Conservation (phyloP, 2,113 vertebrate genomes). For the Chloebia gouldiae region DNA sequence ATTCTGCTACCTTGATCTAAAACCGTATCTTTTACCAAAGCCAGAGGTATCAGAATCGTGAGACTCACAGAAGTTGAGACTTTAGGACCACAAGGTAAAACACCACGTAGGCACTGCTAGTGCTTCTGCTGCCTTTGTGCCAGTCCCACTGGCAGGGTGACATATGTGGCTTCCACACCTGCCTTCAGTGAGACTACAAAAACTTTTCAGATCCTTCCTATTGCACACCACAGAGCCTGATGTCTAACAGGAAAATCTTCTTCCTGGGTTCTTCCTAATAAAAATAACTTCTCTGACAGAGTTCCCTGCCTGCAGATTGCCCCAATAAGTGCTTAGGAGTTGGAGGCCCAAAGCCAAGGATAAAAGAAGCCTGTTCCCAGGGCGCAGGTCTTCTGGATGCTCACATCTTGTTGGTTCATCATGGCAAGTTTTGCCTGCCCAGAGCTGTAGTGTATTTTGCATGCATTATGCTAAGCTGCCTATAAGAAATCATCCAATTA, state of each 20-base stretch:
- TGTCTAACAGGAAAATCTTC: neutral
- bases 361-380: fast-evolving
- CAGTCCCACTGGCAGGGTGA: neutral
- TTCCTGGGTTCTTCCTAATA: neutral
- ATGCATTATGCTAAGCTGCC: slow-evolving; percentile 48
- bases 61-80: neutral
- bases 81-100: neutral
- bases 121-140: neutral
- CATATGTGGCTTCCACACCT: neutral
- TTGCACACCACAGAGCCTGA: neutral
- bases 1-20: neutral
- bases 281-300: neutral
- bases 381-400: neutral
- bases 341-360: neutral
- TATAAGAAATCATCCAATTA: slow-evolving; percentile 53
- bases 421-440: neutral
- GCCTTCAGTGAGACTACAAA: neutral
- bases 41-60: neutral
- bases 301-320: neutral
- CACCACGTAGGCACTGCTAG: neutral
- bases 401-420: neutral
- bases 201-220: neutral
- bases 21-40: neutral
- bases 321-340: fast-evolving
- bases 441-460: slow-evolving; percentile 9